Evolutionary conservation across 1,140 invertebrate genomes (phyloP), one percentile per base, ranked within the genome.

Genomic region (Diorhabda sublineata): DNA sequence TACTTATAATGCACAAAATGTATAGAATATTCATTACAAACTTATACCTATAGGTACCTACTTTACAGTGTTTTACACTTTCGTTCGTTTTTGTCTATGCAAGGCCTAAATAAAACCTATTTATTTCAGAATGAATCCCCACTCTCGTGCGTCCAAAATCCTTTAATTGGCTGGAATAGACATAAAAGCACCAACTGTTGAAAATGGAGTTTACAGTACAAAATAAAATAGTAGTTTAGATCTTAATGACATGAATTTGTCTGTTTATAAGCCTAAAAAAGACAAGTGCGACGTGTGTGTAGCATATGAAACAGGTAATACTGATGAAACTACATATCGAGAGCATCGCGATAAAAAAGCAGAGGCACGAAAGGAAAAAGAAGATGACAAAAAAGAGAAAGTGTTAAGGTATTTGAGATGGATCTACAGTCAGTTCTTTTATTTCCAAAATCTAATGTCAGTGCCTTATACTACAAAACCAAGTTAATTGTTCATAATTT

Each of bases 191-290:
- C 26, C 26, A 26, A 26, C 26, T 26, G 1, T 26, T 26, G 26
- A 26, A 26, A 26, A 26, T 26, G 26, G 26, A 26, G 26, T 26
- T 26, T 26, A 26, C 26, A 26, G 26, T 26, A 26, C 26, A 26
- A 26, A 26, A 26, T 0, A 26, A 26, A 26, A 26, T 26, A 26
- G 26, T 26, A 26, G 26, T 26, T 26, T 26, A 26, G 26, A 26
- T 26, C 26, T 70, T 70, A 64, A 66, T 6, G 42, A 41, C 4
- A 61, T 45, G 42, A 61, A 66, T 26, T 42, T 59, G 3, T 44
- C 6, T n/a, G 5, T 70, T 43, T 69, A 45, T 45, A 8, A 7
- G 11, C 64, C 64, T 45, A 70, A 70, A 57, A 65, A 70, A 43
- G 64, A 66, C 47, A 3, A 47, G 11, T 70, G 64, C 47, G 43